Base-by-base conservation (phyloP, 1,140 invertebrate genomes). In the Hypsibius dujardini region DNA sequence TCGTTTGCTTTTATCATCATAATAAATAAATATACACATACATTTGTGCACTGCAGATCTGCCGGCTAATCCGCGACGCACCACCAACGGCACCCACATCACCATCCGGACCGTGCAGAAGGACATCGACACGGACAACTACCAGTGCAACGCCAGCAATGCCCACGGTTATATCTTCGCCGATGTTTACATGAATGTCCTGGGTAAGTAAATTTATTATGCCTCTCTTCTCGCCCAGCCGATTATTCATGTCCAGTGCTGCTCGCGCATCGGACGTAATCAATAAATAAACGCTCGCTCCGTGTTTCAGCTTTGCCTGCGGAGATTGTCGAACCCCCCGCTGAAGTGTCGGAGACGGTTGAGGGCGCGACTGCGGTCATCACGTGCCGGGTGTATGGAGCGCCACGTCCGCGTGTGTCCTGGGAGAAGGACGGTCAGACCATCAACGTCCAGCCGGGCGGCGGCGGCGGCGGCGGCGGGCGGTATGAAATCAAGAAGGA, bases 161-260 rank as follows among this genome's bases (percentile, higher is more conserved):
- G 88, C 88, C n/a, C 84, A 92, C 74, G 95, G 95, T 47, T 98
- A 98, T 80, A 90, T 96, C 14, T 98, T 95, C 81, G 92, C 92
- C 77, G 94, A 98, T 83, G 90, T 96, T 59, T 98, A 91, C 77
- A 85, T 99, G 2, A 98, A 98, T 82, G 95, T 99, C 2, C 81
- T 94, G 74, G 87, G 87, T 87, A 79, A 80, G 81, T 78, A 69
- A 7, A 15, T n/a, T n/a, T n/a, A n/a, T n/a, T n/a, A n/a, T n/a
- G n/a, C n/a, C n/a, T n/a, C n/a, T n/a, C n/a, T n/a, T n/a, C n/a
- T n/a, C n/a, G n/a, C n/a, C n/a, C n/a, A n/a, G n/a, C 47, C 69
- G 56, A 46, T 56, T 14, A 42, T 28, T 59, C 12, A 71, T 46
- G 56, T n/a, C 42, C 40, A 71, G 15, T 46, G 47, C 46, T 62